These are phyloP conservation scores for Pristionchus arcanus DNA, from an alignment of 2,888 invertebrate genomes.

Conservation along the genomic window DNA sequence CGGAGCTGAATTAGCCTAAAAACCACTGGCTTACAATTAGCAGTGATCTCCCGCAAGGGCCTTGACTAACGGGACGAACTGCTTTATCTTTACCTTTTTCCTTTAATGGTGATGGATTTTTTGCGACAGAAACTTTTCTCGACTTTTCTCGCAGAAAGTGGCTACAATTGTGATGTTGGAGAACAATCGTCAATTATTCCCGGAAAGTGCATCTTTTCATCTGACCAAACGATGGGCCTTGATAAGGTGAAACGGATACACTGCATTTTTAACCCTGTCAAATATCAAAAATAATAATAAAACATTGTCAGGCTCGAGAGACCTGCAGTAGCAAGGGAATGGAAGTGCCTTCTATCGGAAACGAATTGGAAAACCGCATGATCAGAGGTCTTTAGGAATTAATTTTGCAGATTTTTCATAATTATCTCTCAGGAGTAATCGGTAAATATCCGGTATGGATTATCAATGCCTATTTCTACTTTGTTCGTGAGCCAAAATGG, in stretches of 20 bases:
- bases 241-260: not conserved
- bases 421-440: too few relatives aligned
- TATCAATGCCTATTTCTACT: not conserved
- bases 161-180: not conserved
- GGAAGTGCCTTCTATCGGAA: not conserved
- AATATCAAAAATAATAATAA: too few relatives aligned
- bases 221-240: not conserved
- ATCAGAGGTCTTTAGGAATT: not conserved
- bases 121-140: too few relatives aligned
- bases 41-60: too few relatives aligned
- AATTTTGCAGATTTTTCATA: too few relatives aligned
- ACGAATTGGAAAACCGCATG: slow-evolving; percentile 15
- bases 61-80: too few relatives aligned
- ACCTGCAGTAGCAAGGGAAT: not conserved
- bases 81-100: too few relatives aligned
- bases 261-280: not conserved
- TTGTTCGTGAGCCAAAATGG: too few relatives aligned
- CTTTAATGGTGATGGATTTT: too few relatives aligned
- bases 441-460: not conserved
- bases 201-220: not conserved
- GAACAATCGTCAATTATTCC: not conserved
- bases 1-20: too few relatives aligned
- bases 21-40: too few relatives aligned
- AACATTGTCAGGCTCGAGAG: too few relatives aligned
- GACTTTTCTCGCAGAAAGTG: not conserved